phyloP scores from a whole-genome alignment of 1,140 invertebrate species.

The Periplaneta americana region DNA sequence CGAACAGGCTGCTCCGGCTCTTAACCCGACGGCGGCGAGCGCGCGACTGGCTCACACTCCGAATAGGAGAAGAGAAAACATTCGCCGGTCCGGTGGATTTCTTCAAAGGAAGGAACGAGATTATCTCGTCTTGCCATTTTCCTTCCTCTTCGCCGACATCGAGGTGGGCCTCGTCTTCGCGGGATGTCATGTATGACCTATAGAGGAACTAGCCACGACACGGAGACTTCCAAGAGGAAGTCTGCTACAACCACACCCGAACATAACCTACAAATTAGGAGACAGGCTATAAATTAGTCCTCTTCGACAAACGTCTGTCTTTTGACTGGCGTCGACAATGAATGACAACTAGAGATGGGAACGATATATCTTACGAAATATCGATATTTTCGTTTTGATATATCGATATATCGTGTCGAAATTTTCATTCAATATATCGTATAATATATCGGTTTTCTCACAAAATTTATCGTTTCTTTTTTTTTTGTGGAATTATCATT shows the following conservation, averaged over 20 bases:
- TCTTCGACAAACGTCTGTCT: too few relatives aligned
- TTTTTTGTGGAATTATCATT: too few relatives aligned
- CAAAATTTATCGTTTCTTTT: too few relatives aligned
- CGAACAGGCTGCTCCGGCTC: not conserved
- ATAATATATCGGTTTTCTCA: too few relatives aligned
- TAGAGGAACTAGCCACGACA: not conserved
- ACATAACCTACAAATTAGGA: not conserved
- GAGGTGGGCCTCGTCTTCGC: not conserved
- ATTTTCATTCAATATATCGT: too few relatives aligned
- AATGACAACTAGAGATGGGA: too few relatives aligned
- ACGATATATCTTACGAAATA: too few relatives aligned
- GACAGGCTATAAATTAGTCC: too few relatives aligned
- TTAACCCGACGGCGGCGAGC: not conserved
- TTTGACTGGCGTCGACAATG: too few relatives aligned
- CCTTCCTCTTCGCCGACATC: not conserved
- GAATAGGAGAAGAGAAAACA: not conserved
- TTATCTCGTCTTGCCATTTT: not conserved
- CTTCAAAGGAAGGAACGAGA: not conserved
- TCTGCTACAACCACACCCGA: not conserved
- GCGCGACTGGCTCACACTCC: not conserved
- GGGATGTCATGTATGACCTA: not conserved
- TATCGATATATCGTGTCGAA: too few relatives aligned
- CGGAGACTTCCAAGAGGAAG: not conserved
- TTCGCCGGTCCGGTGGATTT: not conserved
- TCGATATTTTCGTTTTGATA: too few relatives aligned